Evolutionary conservation across 1,140 invertebrate species (phyloP).

Genomic region (Halyomorpha halys): DNA sequence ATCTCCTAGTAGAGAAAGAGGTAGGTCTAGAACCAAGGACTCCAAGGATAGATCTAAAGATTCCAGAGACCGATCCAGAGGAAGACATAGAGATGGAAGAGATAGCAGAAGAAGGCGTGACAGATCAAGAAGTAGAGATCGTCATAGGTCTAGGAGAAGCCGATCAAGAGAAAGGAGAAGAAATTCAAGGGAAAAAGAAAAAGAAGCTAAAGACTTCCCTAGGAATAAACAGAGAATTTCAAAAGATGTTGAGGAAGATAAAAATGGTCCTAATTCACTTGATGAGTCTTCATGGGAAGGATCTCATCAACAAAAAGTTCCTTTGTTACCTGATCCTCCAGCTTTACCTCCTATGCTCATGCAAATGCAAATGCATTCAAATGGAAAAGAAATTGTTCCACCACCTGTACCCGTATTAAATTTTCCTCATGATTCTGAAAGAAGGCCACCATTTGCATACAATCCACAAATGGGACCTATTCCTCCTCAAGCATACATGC

Average conservation of each 20-base stretch:
- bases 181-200: slow-evolving; percentile 31
- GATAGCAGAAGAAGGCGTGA: slow-evolving; percentile 37
- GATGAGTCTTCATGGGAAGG: neutral
- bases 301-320: slow-evolving; percentile 3
- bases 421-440: slow-evolving; percentile 15
- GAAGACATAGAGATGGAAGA: slow-evolving; percentile 41
- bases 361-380: slow-evolving; percentile 20
- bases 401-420: neutral
- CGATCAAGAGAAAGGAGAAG: slow-evolving; percentile 29
- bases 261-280: slow-evolving; percentile 11
- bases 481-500: neutral
- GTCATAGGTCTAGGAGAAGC: slow-evolving; percentile 33
- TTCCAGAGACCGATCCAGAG: slow-evolving; percentile 31
- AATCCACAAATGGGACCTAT: slow-evolving; percentile 4
- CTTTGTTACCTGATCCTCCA: slow-evolving; percentile 23
- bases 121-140: slow-evolving; percentile 34
- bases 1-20: slow-evolving; percentile 28
- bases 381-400: slow-evolving; percentile 20
- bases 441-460: slow-evolving; percentile 4
- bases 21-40: slow-evolving; percentile 34
- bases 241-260: slow-evolving; percentile 24
- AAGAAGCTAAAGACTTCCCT: slow-evolving; percentile 21
- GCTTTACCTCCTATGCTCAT: slow-evolving; percentile 20
- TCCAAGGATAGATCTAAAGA: slow-evolving; percentile 30
- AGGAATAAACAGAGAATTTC: slow-evolving; percentile 22